Percentiles rank a stretch among this genome's conserved stretches.
Evolutionary conservation across 1,140 invertebrate species (phyloP).

Genomic region (Philaenus spumarius): DNA sequence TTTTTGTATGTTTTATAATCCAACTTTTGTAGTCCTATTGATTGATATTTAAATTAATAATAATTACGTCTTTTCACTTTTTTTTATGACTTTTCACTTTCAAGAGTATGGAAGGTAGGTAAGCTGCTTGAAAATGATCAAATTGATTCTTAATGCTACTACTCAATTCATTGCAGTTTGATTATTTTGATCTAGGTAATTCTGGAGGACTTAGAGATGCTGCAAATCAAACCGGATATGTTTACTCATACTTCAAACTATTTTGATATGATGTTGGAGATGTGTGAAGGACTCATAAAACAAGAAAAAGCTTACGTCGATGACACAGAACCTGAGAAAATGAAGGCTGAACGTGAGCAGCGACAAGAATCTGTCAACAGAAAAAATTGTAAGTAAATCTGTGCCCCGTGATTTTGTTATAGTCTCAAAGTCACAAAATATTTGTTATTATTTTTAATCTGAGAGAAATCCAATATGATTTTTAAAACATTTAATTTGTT

Average conservation of each 20-base stretch:
- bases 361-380: conserved; percentile 80
- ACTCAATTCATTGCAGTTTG: too few species aligned
- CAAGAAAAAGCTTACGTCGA: conserved; percentile 93
- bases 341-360: conserved; percentile 93
- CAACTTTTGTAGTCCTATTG: too few species aligned
- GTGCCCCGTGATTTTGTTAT: too few species aligned
- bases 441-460: background rate
- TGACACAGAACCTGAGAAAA: conserved; percentile 87
- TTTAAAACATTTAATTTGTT: background rate
- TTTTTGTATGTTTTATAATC: too few species aligned
- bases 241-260: conserved; percentile 97
- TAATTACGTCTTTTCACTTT: too few species aligned
- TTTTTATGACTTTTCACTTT: too few species aligned
- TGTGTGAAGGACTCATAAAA: conserved; percentile 84
- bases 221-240: conserved; percentile 87
- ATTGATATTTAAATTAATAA: too few species aligned
- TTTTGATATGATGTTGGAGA: conserved; percentile 85
- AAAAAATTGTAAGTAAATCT: conserved; percentile 59
- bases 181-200: too few species aligned
- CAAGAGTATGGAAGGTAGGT: too few species aligned
- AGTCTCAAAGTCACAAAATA: background rate
- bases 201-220: conserved; percentile 84
- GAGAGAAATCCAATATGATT: background rate
- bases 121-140: too few species aligned
- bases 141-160: too few species aligned